Evolutionary conservation across 2,113 vertebrate species (phyloP).

Genomic region (Brachypteracias leptosomus): DNA sequence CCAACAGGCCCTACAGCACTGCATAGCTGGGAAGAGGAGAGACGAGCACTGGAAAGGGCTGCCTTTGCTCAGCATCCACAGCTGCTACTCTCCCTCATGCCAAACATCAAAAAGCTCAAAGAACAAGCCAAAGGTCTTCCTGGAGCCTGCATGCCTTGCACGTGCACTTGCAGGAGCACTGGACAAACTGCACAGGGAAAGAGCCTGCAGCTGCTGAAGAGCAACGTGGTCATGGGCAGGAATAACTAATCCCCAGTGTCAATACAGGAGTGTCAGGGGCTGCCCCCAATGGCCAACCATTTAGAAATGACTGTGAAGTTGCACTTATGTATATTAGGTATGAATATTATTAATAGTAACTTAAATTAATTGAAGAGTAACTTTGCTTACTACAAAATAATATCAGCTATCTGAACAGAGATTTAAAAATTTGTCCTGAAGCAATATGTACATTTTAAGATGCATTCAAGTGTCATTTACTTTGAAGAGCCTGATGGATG

Average conservation of each 20-base stretch:
- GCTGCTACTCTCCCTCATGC: neutral
- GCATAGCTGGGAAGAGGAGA: rapidly evolving
- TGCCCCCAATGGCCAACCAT: no score
- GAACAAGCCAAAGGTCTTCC: neutral
- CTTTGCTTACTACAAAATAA: neutral
- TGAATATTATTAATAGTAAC: neutral
- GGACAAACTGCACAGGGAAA: rapidly evolving
- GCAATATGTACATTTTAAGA: neutral
- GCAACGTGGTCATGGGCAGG: rapidly evolving
- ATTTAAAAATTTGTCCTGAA: neutral
- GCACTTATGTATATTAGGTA: neutral
- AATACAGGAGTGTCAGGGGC: rapidly evolving
- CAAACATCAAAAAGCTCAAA: neutral
- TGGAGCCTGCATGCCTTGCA: rapidly evolving
- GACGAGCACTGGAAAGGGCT: neutral
- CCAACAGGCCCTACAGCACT: rapidly evolving
- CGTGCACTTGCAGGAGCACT: neutral
- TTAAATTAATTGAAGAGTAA: neutral
- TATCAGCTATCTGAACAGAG: neutral
- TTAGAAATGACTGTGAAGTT: neutral
- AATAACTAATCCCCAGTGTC: rapidly evolving
- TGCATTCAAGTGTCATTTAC: neutral
- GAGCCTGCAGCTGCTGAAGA: neutral
- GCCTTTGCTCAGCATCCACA: neutral
- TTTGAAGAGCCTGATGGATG: neutral